Base-by-base conservation (phyloP, 2,797 vertebrate species). In the Malurus splendens region DNA sequence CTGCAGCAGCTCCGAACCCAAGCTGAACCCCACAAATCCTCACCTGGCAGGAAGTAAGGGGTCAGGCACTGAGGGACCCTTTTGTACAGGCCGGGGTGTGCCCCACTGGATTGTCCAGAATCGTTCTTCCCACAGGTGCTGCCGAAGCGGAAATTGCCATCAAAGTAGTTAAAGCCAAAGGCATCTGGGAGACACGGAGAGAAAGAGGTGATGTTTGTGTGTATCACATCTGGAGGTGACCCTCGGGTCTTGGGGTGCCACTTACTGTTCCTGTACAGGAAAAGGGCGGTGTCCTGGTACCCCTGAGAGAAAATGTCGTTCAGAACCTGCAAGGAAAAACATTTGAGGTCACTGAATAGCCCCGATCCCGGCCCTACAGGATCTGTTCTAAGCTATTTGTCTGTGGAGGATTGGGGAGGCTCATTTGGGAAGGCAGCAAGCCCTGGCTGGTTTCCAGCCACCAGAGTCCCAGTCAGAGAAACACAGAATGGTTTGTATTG, bases 231-330 rank as follows among this genome's bases (percentile, higher is more conserved):
- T 6, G 0, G 2, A 23, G 24, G 41, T 47, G 50, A 22, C 15
- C 23, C 13, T 47, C 0, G 0, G 71, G 81, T 25, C 23, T 38
- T 12, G n/a, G 81, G 54, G 57, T 61, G 30, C 33, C 60, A 98
- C 98, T 96, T 90, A 99, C 98, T 97, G 66, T 97, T 98, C 62
- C 90, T 94, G 66, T 95, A 96, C 27, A 99, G 96, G 94, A 98
- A 99, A 18, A 94, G 45, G 70, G 97, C 82, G 0, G 97, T 96
- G 54, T 99, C 98, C 82, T 98, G 97, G 80, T 98, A 98, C 22
- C 99, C 99, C 12, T 94, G 97, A 87, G 97, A 94, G 85, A 97
- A 98, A 33, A 98, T 98, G 73, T 98, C 92, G 0, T 98, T 97
- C 77, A 99, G 80, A 71, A 94, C 93, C 99, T 99, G 88, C 75